A percentile compares a stretch with the other conserved stretches of the same genome.
Evolutionary conservation across 1,140 invertebrate species (phyloP).

Genomic region (Neuroterus valhalla): DNA sequence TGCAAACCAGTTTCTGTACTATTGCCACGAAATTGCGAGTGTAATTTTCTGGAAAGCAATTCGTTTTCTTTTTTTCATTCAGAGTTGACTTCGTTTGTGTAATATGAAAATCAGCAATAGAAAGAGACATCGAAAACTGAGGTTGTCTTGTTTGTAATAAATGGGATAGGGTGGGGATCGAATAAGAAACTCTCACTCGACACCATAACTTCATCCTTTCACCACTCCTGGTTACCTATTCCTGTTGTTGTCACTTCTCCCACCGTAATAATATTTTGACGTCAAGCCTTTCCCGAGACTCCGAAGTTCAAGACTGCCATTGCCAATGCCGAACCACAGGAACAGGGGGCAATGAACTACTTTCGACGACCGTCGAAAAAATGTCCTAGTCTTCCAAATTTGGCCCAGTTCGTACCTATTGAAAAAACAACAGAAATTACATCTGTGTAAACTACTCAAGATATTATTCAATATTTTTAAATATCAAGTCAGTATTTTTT

Average conservation of each 20-base stretch:
- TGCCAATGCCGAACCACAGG: constrained; percentile 28
- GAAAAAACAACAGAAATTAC: too few species aligned
- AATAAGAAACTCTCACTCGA: constrained; percentile 29
- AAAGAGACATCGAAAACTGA: too few species aligned
- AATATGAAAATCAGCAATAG: too few species aligned
- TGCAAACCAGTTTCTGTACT: too few species aligned
- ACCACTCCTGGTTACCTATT: constrained; percentile 22
- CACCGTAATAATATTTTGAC: constrained; percentile 12
- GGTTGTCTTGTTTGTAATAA: not conserved
- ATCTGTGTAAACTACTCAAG: too few species aligned
- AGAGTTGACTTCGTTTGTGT: too few species aligned
- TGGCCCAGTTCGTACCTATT: not conserved
- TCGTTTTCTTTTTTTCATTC: too few species aligned
- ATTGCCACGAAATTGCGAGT: too few species aligned
- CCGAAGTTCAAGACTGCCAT: constrained; percentile 16
- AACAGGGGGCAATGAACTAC: constrained; percentile 24
- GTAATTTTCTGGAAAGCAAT: too few species aligned
- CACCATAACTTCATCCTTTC: constrained; percentile 27
- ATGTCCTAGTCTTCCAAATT: not conserved
- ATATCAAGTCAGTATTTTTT: too few species aligned
- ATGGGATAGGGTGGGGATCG: not conserved
- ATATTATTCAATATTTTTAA: too few species aligned
- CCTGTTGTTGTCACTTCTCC: constrained; percentile 13
- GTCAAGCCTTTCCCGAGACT: constrained; percentile 24
- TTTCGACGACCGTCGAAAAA: constrained; percentile 5